These are phyloP conservation scores for Cylloceria caligata DNA, from an alignment of 2,888 invertebrate species.

Conservation along the genomic window DNA sequence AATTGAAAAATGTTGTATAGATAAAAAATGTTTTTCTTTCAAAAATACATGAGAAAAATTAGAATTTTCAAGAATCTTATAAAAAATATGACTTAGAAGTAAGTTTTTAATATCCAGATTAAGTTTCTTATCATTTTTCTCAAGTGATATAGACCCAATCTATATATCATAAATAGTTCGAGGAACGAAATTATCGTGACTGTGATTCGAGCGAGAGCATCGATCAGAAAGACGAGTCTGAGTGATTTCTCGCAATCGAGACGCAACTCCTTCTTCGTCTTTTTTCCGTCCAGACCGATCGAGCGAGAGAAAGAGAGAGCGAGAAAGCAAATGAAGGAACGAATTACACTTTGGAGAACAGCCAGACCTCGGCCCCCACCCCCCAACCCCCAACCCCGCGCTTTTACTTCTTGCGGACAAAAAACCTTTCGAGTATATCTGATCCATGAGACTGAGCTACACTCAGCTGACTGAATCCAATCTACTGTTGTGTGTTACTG, in stretches of 20 bases:
- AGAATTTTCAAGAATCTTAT: too few relatives aligned
- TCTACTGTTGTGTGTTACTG: constrained; percentile 37
- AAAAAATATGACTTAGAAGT: not conserved
- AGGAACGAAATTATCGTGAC: not conserved
- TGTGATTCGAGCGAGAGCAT: not conserved
- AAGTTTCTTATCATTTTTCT: not conserved
- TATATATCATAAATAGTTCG: constrained; percentile 18
- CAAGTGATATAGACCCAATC: not conserved
- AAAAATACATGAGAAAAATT: too few relatives aligned
- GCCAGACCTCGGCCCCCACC: not conserved
- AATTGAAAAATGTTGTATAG: too few relatives aligned
- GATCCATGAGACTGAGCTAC: constrained; percentile 14
- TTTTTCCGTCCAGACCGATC: not conserved
- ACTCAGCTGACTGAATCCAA: constrained; percentile 21
- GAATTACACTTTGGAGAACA: constrained; percentile 40
- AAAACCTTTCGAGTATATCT: constrained; percentile 34
- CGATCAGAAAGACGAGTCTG: constrained; percentile 32
- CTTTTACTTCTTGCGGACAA: constrained; percentile 21
- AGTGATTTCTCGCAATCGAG: constrained; percentile 36
- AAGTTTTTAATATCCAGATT: not conserved
- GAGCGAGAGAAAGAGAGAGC: not conserved
- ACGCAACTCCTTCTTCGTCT: constrained; percentile 20
- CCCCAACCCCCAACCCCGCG: not conserved
- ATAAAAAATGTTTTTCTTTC: too few relatives aligned
- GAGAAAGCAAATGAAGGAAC: constrained; percentile 5